Base-by-base conservation (phyloP, 2,888 invertebrate genomes). In the Amphimallon solstitiale region DNA sequence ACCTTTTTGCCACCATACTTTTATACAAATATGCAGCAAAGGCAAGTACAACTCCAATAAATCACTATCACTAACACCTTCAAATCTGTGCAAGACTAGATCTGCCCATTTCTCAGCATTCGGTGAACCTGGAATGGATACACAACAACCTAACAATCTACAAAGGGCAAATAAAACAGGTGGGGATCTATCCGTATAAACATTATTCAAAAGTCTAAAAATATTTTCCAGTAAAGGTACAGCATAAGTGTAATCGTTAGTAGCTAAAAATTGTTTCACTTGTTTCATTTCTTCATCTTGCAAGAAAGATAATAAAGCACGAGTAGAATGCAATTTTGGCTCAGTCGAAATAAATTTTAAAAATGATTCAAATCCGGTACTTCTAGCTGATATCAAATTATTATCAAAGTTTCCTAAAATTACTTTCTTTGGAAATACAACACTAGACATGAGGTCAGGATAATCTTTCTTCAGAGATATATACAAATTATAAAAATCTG, bases 11-110 rank as follows among this genome's bases (percentile, higher is more conserved):
- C 73, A 87, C 88, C 89, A 90, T 73, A 91, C 85, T 74, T 87
- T 87, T 45, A 88, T 86, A 74, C 90, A 90, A 3, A 89, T 85
- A 73, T 90, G 87, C 64, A 92, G 73, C 49, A 92, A 80, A 1
- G 92, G 92, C 73, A 90, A 83, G 75, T 92, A 92, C 37, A 91
- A 84, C 46, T 87, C 84, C 59, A 92, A 80, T 40, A 91, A 79
- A 75, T 92, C 91, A 10, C 87, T 87, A 78, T 92, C 92, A 75
- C 90, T 89, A 70, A 92, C 88, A 1, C 87, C 89, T 70, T 92
- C 90, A 72, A 88, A 92, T 56, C 92, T 85, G 73, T 86, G 86
- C n/a, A 92, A 79, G 0, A 91, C 90, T 3, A 91, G 81, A 67
- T 88, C 87, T 0, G 90, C 90, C 89, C 90, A 91, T 67, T 87